Base-by-base conservation (phyloP, 2,888 invertebrate genomes). In the Pachymerium ferrugineum region DNA sequence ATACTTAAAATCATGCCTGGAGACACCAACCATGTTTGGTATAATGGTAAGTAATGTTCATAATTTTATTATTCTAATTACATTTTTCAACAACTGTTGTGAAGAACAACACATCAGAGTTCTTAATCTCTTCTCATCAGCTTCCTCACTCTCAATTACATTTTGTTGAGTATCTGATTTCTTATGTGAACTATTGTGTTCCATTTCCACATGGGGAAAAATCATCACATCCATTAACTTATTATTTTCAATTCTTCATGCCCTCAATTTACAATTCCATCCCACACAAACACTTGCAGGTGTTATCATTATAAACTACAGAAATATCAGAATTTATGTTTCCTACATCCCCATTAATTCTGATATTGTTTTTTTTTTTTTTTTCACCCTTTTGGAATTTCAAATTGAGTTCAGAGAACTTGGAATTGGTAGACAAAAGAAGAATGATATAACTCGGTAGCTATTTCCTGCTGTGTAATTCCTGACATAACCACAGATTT, bases 21-120 rank as follows among this genome's bases (percentile, higher is more conserved):
- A 62, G 62, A 62, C 62, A 62, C 22, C 62, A 62, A 28, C 62
- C 62, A 62, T n/a, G 62, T 62, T 62, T 62, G 62, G 62, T 62
- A 62, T 28, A 62, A 62, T 62, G 62, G 62, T 62, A 28, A 62
- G 62, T 62, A 28, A 62, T 25, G 62, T n/a, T n/a, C n/a, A 62
- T n/a, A 25, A 12, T 22, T 28, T 62, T 62, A 28, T 25, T 62
- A 28, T n/a, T n/a, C n/a, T n/a, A n/a, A n/a, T n/a, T n/a, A n/a
- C n/a, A n/a, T n/a, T n/a, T n/a, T n/a, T n/a, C n/a, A n/a, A n/a
- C n/a, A n/a, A n/a, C n/a, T n/a, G n/a, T n/a, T n/a, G n/a, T n/a
- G n/a, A n/a, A n/a, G n/a, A n/a, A n/a, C n/a, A n/a, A n/a, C n/a
- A n/a, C n/a, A n/a, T n/a, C n/a, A n/a, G n/a, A n/a, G n/a, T n/a